Conservation (phyloP, 2,888 invertebrate species). For the Philereme vetulata region DNA sequence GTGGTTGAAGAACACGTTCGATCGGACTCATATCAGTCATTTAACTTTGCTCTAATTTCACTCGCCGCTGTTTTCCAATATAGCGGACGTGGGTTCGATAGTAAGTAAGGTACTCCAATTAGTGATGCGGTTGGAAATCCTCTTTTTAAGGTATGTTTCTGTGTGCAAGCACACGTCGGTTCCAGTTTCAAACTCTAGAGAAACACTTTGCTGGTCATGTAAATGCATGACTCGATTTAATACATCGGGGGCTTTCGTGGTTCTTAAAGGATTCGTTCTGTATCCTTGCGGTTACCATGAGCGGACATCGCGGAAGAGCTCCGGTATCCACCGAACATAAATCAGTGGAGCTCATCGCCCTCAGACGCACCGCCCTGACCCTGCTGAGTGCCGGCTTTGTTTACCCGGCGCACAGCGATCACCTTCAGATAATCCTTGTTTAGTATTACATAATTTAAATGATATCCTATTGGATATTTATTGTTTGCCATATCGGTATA, state of each 20-base stretch:
- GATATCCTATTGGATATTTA: slow-evolving; percentile 56
- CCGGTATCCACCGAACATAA: slow-evolving; percentile 72
- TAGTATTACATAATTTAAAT: slow-evolving; percentile 51
- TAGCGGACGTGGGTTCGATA: slow-evolving; percentile 46
- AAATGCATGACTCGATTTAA: background rate
- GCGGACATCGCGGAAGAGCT: slow-evolving; percentile 77
- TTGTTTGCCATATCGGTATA: slow-evolving; percentile 47
- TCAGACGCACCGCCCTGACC: slow-evolving; percentile 64
- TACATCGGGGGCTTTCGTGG: slow-evolving; percentile 22
- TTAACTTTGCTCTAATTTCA: slow-evolving; percentile 69
- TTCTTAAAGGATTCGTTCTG: slow-evolving; percentile 33
- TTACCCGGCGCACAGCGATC: slow-evolving; percentile 63
- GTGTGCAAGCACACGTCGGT: too few relatives aligned
- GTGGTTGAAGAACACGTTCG: slow-evolving; percentile 65
- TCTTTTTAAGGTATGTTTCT: too few relatives aligned
- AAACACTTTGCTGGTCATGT: background rate
- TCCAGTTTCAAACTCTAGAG: background rate
- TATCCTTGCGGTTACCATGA: slow-evolving; percentile 67
- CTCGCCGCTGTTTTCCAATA: slow-evolving; percentile 50
- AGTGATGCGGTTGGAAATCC: too few relatives aligned
- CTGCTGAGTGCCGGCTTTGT: slow-evolving; percentile 59
- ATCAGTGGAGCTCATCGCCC: slow-evolving; percentile 73
- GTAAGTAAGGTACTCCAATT: too few relatives aligned
- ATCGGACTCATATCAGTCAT: slow-evolving; percentile 60
- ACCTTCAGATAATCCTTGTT: slow-evolving; percentile 60